Conservation (phyloP, 2,888 invertebrate genomes). For the Lamproptera curius region DNA sequence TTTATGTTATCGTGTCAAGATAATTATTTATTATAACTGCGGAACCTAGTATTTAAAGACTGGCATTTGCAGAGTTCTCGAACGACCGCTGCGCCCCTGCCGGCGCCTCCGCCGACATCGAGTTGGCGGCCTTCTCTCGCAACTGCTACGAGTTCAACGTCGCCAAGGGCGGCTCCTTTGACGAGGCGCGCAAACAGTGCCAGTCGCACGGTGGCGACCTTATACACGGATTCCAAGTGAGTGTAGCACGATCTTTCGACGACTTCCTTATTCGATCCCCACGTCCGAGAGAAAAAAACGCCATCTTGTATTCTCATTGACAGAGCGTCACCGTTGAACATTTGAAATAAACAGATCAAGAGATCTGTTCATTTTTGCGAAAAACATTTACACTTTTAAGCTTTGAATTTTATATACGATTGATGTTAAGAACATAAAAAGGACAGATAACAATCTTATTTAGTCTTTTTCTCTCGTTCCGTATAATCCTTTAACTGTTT, state of each 20-base stretch:
- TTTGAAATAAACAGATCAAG: neutral
- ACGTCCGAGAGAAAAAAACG: too few species aligned
- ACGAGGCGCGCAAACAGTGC: constrained; percentile 88
- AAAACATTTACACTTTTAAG: too few species aligned
- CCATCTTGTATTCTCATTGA: neutral
- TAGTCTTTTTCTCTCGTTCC: too few species aligned
- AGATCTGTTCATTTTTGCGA: neutral
- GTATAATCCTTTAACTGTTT: too few species aligned
- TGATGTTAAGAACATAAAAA: too few species aligned
- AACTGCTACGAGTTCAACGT: constrained; percentile 94
- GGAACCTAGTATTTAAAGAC: too few species aligned
- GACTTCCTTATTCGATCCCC: neutral
- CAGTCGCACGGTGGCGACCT: constrained; percentile 84
- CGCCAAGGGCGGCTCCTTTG: constrained; percentile 89
- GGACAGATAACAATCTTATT: too few species aligned
- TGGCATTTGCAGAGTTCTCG: too few species aligned
- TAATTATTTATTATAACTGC: too few species aligned
- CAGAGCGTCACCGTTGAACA: neutral
- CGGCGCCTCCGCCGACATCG: constrained; percentile 86
- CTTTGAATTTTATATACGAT: too few species aligned
- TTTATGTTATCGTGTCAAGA: too few species aligned
- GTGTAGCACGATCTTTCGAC: neutral
- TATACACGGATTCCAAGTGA: constrained; percentile 82
- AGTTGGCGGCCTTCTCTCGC: constrained; percentile 89
- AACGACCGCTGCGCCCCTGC: constrained; percentile 89